phyloP scores from a whole-genome alignment of 2,797 vertebrate species.

The Taenioides sp. region DNA sequence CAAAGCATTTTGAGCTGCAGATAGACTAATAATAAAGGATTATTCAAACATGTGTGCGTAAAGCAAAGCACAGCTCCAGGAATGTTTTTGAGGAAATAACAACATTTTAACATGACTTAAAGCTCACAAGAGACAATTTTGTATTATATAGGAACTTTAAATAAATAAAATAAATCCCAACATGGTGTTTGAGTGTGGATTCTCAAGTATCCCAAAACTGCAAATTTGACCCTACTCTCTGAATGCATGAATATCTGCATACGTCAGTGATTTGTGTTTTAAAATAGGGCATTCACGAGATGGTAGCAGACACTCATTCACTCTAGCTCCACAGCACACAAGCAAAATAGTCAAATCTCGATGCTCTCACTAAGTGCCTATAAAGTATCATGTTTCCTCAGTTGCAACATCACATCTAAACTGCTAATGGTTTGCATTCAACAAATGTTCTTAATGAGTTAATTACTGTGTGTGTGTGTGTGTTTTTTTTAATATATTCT shows the following conservation, averaged over 20 bases:
- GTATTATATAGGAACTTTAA: too few relatives aligned
- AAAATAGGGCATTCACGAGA: background rate
- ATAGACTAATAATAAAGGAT: too few relatives aligned
- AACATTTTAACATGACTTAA: too few relatives aligned
- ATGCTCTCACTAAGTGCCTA: constrained; percentile 32
- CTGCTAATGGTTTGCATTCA: constrained; percentile 49
- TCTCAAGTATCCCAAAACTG: too few relatives aligned
- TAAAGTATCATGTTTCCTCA: constrained; percentile 57
- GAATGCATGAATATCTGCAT: background rate
- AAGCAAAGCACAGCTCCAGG: too few relatives aligned
- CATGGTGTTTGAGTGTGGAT: too few relatives aligned
- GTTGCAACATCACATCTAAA: constrained; percentile 30
- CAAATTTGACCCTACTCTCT: background rate
- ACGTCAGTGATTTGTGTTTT: background rate
- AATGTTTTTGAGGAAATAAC: too few relatives aligned
- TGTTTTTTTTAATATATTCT: constrained; percentile 43
- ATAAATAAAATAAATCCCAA: too few relatives aligned
- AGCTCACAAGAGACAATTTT: too few relatives aligned
- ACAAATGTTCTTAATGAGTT: constrained; percentile 73
- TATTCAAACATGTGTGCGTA: too few relatives aligned
- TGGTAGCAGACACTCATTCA: background rate
- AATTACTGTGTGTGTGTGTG: constrained; percentile 57
- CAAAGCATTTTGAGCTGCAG: too few relatives aligned
- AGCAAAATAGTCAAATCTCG: constrained; percentile 36
- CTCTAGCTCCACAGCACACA: constrained; percentile 2